phyloP scores from a whole-genome alignment of 2,797 vertebrate species.

The Spheniscus humboldti region DNA sequence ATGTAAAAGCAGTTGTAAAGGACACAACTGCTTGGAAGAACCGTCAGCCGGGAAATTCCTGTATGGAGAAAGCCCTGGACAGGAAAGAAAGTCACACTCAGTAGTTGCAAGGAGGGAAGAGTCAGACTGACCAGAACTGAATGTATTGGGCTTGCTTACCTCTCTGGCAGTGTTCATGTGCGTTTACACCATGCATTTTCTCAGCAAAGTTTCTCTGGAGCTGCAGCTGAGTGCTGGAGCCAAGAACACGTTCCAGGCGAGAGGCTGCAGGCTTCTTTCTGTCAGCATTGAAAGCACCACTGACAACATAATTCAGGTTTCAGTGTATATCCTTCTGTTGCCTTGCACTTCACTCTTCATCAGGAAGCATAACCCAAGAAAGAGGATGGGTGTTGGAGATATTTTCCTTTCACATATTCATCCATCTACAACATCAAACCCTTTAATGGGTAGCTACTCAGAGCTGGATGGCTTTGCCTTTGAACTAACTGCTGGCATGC shows the following conservation, averaged over 20 bases:
- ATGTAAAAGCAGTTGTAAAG: neutral
- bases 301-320: neutral
- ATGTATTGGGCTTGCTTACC: neutral
- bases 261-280: neutral
- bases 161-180: neutral
- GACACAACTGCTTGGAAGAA: neutral
- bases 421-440: neutral
- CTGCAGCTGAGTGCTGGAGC: neutral
- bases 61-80: neutral
- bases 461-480: neutral
- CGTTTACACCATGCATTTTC: neutral
- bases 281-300: neutral
- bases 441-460: neutral
- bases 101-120: rapidly evolving
- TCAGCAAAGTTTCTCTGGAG: neutral
- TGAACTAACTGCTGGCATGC: neutral
- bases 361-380: neutral
- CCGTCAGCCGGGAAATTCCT: neutral
- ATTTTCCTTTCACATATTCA: neutral
- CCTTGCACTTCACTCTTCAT: neutral
- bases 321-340: neutral
- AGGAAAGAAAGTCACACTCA: neutral
- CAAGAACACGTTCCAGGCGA: neutral
- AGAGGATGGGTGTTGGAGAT: neutral
- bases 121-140: neutral